Evolutionary conservation across 2,797 vertebrate genomes (phyloP).

Genomic region (Numenius phaeopus): DNA sequence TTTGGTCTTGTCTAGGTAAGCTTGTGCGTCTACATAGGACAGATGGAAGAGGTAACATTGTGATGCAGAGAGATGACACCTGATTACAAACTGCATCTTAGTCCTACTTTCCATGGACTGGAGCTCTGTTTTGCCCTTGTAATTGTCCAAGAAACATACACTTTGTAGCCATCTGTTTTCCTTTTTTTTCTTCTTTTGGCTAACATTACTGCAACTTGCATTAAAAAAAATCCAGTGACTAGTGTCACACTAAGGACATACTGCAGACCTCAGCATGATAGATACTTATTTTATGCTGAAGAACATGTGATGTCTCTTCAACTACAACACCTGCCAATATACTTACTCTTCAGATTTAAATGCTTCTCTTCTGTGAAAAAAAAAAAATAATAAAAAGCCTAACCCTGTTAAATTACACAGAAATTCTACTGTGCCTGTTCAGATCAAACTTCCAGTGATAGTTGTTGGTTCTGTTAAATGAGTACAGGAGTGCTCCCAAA

Average conservation of each 20-base stretch:
- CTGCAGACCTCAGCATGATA: background rate
- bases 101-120: background rate
- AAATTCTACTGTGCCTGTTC: background rate
- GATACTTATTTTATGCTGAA: background rate
- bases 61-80: background rate
- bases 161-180: background rate
- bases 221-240: background rate
- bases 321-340: background rate
- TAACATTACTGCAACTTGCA: background rate
- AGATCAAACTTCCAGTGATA: background rate
- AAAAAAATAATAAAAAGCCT: background rate
- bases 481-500: background rate
- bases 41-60: background rate
- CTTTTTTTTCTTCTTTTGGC: background rate
- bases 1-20: background rate
- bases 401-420: background rate
- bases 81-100: background rate
- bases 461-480: background rate
- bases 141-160: background rate
- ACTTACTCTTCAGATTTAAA: background rate
- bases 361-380: background rate
- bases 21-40: background rate
- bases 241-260: background rate
- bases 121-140: background rate
- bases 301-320: background rate